A percentile compares a stretch with the other conserved stretches of the same genome.
Evolutionary conservation across 2,797 vertebrate genomes (phyloP).

Genomic region (Crocidura indochinensis): DNA sequence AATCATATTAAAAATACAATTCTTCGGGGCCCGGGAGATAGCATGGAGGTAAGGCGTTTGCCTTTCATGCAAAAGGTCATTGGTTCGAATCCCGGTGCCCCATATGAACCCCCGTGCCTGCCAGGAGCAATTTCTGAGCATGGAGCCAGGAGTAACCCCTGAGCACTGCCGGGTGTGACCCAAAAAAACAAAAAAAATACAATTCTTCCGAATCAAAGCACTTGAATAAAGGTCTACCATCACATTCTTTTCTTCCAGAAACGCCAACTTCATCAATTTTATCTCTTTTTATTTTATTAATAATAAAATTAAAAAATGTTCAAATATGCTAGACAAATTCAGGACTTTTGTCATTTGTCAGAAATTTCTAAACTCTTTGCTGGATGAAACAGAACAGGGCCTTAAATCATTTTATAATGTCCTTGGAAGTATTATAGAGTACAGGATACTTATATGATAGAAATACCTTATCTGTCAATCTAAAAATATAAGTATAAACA

Average conservation of each 20-base stretch:
- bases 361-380: too few relatives aligned
- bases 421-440: neutral
- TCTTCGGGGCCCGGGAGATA: neutral
- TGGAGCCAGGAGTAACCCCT: too few relatives aligned
- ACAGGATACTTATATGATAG: too few relatives aligned
- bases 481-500: neutral
- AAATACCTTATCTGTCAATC: neutral
- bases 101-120: too few relatives aligned
- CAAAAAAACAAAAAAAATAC: too few relatives aligned
- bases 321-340: conserved; percentile 6
- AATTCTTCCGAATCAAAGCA: neutral
- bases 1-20: conserved; percentile 23
- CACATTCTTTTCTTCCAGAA: neutral
- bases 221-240: neutral
- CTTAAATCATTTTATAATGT: too few relatives aligned
- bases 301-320: conserved; percentile 30
- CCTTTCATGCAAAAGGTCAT: too few relatives aligned
- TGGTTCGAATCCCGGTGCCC: too few relatives aligned
- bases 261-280: neutral
- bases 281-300: conserved; percentile 20
- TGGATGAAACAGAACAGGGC: too few relatives aligned
- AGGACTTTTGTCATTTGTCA: neutral
- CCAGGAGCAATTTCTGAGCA: too few relatives aligned
- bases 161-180: too few relatives aligned
- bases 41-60: too few relatives aligned